Percentiles rank a stretch among this genome's conserved stretches.
Evolutionary conservation across 2,888 invertebrate species (phyloP).

Genomic region (Eutolmus rufibarbis): DNA sequence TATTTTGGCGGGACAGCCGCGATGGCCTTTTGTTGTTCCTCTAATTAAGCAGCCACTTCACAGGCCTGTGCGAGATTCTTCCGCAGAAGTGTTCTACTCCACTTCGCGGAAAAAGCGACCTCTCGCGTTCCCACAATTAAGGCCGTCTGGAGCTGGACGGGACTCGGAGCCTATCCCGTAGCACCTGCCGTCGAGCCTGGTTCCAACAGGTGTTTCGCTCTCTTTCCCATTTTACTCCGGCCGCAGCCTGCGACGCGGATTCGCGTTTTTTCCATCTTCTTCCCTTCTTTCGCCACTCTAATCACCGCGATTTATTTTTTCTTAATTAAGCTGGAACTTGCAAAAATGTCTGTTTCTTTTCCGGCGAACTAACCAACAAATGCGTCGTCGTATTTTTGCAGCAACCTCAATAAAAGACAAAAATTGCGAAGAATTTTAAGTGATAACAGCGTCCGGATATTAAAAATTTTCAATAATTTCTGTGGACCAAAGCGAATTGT

Average conservation of each 20-base stretch:
- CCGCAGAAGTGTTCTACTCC: slow-evolving; percentile 17
- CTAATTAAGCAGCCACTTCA: slow-evolving; percentile 11
- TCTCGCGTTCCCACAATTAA: slow-evolving; percentile 24
- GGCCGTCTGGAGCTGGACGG: neutral
- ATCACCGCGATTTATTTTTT: neutral
- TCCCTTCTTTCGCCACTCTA: neutral
- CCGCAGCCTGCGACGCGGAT: neutral
- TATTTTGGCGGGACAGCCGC: neutral
- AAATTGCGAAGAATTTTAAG: neutral
- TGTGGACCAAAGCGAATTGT: neutral
- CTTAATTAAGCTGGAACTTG: neutral
- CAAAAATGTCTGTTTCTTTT: neutral
- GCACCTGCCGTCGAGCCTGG: neutral
- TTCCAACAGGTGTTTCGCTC: neutral
- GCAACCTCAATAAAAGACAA: neutral
- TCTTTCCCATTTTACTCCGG: neutral
- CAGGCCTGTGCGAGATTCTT: slow-evolving; percentile 1
- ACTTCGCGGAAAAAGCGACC: slow-evolving; percentile 1
- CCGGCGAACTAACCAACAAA: neutral
- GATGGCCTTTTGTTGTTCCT: neutral
- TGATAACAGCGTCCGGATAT: neutral
- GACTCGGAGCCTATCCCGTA: neutral
- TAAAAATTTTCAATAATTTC: neutral
- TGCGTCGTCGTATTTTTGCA: neutral
- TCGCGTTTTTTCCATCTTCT: neutral